Conservation (phyloP, 1,140 invertebrate species). For the Diachasmimorpha longicaudata region DNA sequence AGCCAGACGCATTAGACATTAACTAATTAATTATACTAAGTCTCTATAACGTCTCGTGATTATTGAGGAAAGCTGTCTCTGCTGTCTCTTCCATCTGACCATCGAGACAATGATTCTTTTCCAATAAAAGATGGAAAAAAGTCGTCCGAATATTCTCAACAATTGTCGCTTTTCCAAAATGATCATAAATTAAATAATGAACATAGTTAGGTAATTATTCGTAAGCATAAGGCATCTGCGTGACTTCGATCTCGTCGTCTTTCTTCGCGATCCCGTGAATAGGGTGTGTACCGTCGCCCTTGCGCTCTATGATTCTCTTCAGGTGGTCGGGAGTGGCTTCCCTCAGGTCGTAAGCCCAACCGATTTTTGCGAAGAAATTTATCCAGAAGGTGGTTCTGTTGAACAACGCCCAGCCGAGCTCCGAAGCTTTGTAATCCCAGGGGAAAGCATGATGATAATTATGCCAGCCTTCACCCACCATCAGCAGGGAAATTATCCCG, state of each 20-base stretch:
- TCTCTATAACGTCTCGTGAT: no score
- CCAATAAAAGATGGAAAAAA: no score
- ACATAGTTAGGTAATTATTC: background rate
- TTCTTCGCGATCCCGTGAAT: conserved; percentile 42
- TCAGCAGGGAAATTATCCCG: conserved; percentile 39
- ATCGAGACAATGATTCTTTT: no score
- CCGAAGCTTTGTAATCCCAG: conserved; percentile 78
- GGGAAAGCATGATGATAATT: conserved; percentile 92
- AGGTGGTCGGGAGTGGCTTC: conserved; percentile 67
- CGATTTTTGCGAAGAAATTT: conserved; percentile 72
- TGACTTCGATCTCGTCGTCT: conserved; percentile 61
- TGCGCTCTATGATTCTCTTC: conserved; percentile 2
- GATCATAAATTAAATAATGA: background rate
- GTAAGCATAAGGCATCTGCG: background rate
- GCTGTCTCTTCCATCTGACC: no score
- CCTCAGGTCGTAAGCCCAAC: conserved; percentile 82
- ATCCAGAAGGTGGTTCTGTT: conserved; percentile 71
- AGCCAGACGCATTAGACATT: no score
- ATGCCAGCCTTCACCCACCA: conserved; percentile 72
- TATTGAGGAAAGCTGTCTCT: no score
- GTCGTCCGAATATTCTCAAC: background rate
- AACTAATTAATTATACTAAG: no score
- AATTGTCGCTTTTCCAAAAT: background rate
- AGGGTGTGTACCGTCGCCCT: conserved; percentile 32
- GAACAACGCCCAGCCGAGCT: conserved; percentile 63